Evolutionary conservation across 2,888 invertebrate genomes (phyloP).

Genomic region (Luperina nickerlii): DNA sequence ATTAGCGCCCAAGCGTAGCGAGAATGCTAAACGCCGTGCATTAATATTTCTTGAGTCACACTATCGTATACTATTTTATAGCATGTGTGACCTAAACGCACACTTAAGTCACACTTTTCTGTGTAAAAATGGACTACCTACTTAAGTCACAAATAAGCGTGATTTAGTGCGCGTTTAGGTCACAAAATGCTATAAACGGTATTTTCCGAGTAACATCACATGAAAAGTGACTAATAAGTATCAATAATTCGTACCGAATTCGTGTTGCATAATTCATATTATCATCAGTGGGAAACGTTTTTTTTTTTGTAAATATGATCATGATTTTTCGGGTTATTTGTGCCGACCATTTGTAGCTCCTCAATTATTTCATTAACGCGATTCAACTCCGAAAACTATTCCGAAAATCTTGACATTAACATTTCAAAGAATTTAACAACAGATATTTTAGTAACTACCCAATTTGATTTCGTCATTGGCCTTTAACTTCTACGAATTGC

Average conservation of each 20-base stretch:
- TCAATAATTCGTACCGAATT: neutral
- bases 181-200: neutral
- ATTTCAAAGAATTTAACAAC: slow-evolving; percentile 9
- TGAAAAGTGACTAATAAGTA: neutral
- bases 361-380: neutral
- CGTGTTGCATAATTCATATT: neutral
- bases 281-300: neutral
- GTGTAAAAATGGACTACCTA: too few relatives aligned
- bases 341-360: neutral
- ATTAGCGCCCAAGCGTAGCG: too few relatives aligned
- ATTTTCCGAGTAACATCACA: too few relatives aligned
- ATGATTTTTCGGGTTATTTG: neutral
- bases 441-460: slow-evolving; percentile 4
- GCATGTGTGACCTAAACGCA: too few relatives aligned
- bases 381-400: neutral
- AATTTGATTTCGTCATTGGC: slow-evolving; percentile 13
- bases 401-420: neutral
- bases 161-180: neutral
- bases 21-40: too few relatives aligned
- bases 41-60: neutral
- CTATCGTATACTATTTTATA: neutral
- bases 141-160: neutral
- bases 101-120: too few relatives aligned
- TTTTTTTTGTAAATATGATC: neutral
- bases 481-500: slow-evolving; percentile 7